phyloP scores from a whole-genome alignment of 2,888 invertebrate species.

The Pristionchus entomophagus region DNA sequence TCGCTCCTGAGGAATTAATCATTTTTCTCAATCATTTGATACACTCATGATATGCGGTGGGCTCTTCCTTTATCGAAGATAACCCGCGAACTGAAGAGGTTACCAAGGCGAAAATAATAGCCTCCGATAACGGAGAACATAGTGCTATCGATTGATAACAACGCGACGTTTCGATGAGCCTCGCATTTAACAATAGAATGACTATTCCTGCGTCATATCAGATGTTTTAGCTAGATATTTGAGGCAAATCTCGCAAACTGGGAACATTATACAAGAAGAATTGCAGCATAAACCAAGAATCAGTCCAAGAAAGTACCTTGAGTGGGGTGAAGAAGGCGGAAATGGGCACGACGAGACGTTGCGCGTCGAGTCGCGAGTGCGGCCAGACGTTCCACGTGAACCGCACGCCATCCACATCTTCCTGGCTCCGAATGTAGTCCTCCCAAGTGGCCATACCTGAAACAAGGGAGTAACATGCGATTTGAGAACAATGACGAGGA shows the following conservation, averaged over 20 bases:
- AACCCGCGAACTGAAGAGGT: no score
- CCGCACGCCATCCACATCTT: slow-evolving; percentile 95
- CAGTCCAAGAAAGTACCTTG: slow-evolving; percentile 82
- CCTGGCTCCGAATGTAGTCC: slow-evolving; percentile 88
- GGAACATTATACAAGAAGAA: neutral
- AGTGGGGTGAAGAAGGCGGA: slow-evolving; percentile 95
- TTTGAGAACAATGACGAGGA: neutral
- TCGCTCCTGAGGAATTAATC: slow-evolving; percentile 64
- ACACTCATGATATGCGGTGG: no score
- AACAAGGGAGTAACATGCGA: neutral
- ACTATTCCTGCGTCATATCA: no score
- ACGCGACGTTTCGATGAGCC: no score
- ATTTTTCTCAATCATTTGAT: no score
- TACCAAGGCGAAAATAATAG: no score
- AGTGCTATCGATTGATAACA: no score
- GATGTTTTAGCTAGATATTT: no score
- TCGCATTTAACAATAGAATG: no score
- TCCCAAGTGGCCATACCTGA: slow-evolving; percentile 70
- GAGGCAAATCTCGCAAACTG: neutral
- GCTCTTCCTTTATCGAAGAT: no score
- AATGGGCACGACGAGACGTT: slow-evolving; percentile 93
- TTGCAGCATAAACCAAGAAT: neutral
- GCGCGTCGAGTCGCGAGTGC: slow-evolving; percentile 91
- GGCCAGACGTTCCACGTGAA: slow-evolving; percentile 99
- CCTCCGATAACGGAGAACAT: no score